Percentiles rank a stretch among this genome's conserved stretches.
Conservation (phyloP, 2,888 invertebrate species). For the Calliphora vomitoria region DNA sequence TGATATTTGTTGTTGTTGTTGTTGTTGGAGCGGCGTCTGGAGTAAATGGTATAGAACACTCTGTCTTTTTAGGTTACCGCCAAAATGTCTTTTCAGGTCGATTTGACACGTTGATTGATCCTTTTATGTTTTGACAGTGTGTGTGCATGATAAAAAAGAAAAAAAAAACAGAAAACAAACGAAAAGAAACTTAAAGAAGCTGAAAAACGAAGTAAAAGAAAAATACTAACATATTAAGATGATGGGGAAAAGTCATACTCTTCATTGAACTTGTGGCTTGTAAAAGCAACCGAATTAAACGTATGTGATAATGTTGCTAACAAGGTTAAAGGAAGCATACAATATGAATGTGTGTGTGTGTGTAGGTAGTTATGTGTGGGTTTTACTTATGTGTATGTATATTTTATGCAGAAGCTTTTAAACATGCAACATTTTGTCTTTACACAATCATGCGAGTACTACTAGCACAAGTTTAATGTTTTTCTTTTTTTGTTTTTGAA, state of each 20-base stretch:
- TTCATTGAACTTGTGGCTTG: conserved; percentile 61
- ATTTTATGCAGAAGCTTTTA: not conserved
- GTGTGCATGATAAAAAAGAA: conserved; percentile 33
- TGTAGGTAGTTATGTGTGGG: not conserved
- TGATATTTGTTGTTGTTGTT: conserved; percentile 7
- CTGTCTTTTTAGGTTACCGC: conserved; percentile 61
- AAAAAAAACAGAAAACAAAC: not conserved
- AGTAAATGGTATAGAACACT: conserved; percentile 51
- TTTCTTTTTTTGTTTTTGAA: not conserved
- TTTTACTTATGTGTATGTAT: not conserved
- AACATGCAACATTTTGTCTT: conserved; percentile 31
- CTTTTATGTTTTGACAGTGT: conserved; percentile 69
- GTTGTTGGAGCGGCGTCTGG: not conserved
- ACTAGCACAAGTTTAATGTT: not conserved
- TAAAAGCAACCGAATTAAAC: conserved; percentile 47
- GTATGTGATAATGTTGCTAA: conserved; percentile 62
- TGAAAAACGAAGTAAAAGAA: conserved; percentile 4
- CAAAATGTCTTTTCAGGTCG: conserved; percentile 76
- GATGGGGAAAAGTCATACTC: conserved; percentile 27
- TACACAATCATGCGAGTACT: not conserved
- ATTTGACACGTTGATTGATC: conserved; percentile 81
- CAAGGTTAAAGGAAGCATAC: conserved; percentile 44
- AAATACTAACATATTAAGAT: not conserved
- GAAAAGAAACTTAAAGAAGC: not conserved
- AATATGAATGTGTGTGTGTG: not conserved